Evolutionary conservation across 2,888 invertebrate species (phyloP), one percentile per base, ranked within the genome.

Genomic region (Micoletzkya japonica): DNA sequence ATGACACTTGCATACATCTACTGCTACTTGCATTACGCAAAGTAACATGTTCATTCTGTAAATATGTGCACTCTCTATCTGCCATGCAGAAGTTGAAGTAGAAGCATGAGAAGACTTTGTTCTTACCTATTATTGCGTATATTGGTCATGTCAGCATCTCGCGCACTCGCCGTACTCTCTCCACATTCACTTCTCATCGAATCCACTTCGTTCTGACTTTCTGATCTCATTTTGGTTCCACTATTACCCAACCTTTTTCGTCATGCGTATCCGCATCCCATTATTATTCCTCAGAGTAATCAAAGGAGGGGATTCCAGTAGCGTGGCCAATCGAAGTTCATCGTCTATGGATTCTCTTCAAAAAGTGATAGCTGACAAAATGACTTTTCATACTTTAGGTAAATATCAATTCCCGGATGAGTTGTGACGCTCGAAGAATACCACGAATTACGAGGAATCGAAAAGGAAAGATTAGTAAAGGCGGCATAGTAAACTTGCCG

Each of bases 401-500:
- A 78, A 14, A 78, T 59, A 26, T 77, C 77, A 17, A 78, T 63
- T 28, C 78, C 78, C 1, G 78, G 78, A 73, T 77, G 77, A 4
- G 58, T 70, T 6, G 70, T 70, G 32, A 76, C 61, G 59, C 70
- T 74, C 10, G 68, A 28, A 7, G 72, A 64, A 54, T 73, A 77
- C 77, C 78, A 76, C 0, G 78, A 78, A 69, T 77, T 78, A 24
- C 75, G 72, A 20, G 76, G 71, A 70, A 77, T 74, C 77, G 76
- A 70, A 4, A 76, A 56, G 7, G n/a, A 44, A 20, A 44, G 24
- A 10, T 10, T 54, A 17, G 7, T 54, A 10, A 26, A 2, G 26
- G 28, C 32, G 20, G 14, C n/a, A n/a, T 17, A 1, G 28, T 17
- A 4, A 54, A 54, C 56, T 10, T 17, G n/a, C 56, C 7, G n/a